Evolutionary conservation across 2,797 vertebrate species (phyloP).

Genomic region (Jordanella pulchra): DNA sequence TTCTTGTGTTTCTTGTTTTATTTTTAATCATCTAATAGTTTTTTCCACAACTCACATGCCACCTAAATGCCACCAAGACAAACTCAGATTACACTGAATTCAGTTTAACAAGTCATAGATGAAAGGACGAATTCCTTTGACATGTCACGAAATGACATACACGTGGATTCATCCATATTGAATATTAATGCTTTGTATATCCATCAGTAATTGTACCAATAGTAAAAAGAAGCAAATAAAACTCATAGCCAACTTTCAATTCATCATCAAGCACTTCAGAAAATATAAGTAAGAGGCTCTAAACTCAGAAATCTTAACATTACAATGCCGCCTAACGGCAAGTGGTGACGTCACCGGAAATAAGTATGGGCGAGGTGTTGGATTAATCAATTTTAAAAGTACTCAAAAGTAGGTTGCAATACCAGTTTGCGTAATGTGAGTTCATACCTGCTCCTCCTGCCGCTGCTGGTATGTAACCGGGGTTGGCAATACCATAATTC

Average conservation of each 20-base stretch:
- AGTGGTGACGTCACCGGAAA: background rate
- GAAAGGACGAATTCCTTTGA: too few relatives aligned
- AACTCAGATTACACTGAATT: too few relatives aligned
- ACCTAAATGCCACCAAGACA: too few relatives aligned
- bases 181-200: background rate
- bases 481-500: slow-evolving; percentile 60
- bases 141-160: too few relatives aligned
- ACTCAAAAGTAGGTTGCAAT: background rate
- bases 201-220: background rate
- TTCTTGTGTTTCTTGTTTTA: too few relatives aligned
- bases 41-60: too few relatives aligned
- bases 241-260: background rate
- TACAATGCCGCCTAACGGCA: background rate
- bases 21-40: too few relatives aligned
- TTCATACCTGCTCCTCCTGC: slow-evolving; percentile 49
- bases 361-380: background rate
- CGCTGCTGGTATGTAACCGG: slow-evolving; percentile 51
- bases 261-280: background rate
- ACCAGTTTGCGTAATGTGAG: too few relatives aligned
- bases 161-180: background rate
- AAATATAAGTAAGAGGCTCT: background rate
- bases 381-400: too few relatives aligned
- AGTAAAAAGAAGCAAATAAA: too few relatives aligned
- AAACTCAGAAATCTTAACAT: too few relatives aligned
- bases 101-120: too few relatives aligned